Conservation (phyloP, 2,797 vertebrate genomes). For the Varecia variegata region DNA sequence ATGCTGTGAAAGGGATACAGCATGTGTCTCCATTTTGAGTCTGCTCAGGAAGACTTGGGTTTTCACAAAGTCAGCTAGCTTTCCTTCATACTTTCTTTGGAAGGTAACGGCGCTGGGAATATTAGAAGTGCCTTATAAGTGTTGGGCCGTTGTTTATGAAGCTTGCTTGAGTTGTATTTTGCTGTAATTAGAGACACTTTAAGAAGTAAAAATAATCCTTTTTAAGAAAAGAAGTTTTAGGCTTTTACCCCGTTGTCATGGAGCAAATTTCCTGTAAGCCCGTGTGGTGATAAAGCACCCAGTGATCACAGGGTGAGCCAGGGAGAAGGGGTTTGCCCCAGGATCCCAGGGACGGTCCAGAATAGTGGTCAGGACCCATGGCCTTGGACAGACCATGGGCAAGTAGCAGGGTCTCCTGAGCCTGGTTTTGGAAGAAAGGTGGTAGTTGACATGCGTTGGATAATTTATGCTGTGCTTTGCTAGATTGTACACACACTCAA, state of each 20-base stretch:
- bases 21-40: background rate
- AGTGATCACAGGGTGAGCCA: background rate
- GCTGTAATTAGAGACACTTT: background rate
- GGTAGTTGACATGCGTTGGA: background rate
- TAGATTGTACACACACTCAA: rapidly evolving
- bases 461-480: background rate
- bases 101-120: background rate
- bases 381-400: background rate
- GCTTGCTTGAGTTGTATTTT: background rate
- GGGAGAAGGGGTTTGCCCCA: rapidly evolving
- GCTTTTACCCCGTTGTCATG: background rate
- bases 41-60: background rate
- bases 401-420: background rate
- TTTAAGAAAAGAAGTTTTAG: background rate
- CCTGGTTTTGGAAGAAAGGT: background rate
- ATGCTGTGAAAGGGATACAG: background rate
- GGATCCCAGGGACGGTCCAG: no score
- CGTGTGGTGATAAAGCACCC: background rate
- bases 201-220: background rate
- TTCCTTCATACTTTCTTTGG: background rate
- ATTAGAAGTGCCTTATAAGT: background rate
- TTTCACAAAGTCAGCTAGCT: background rate
- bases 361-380: background rate
- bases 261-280: background rate
- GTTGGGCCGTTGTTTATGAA: background rate